Base-by-base conservation (phyloP, 2,888 invertebrate genomes). In the Odontomyia ornata region DNA sequence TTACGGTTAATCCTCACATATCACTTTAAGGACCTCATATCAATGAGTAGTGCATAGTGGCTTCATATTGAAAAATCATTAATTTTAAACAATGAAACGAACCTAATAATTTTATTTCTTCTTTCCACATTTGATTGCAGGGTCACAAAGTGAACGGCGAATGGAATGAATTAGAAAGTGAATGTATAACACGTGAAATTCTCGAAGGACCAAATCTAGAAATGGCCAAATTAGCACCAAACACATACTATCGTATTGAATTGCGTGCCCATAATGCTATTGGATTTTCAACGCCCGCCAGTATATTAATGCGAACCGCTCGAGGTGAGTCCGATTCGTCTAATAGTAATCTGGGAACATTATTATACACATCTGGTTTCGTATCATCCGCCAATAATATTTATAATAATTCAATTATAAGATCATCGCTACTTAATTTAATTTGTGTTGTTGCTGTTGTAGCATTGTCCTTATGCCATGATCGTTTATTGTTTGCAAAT, bases 221-320 rank as follows among this genome's bases (percentile, higher is more conserved):
- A 87, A 88, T 97, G 83, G 89, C 89, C 79, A 87, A 89, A 18
- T 89, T 98, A 23, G 88, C 88, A 75, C 91, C 96, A 0, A 93
- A 95, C 84, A 93, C 95, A 4, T 91, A 91, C 80, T 97, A 98
- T 88, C 91, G 91, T 83, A 92, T 96, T 83, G 93, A 95, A 84
- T 88, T 97, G 77, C 89, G 91, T 81, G 97, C 97, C 62, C 93
- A 93, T 85, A 98, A 98, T 86, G 88, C 90, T 27, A 93, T 97
- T 80, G 97, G 97, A 77, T 92, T 89, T 87, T 95, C 96, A 83
- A 88, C 90, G 78, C 92, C 95, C 0, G 93, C 93, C 57, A 90
- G 91, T 84, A 90, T 95, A 81, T 90, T 92, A 84, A 90, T 97
- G 86, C 94, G 93, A 88, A 97, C 97, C 80, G 93, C 94, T 83